Conservation (phyloP, 1,140 invertebrate genomes). For the Delia radicum region DNA sequence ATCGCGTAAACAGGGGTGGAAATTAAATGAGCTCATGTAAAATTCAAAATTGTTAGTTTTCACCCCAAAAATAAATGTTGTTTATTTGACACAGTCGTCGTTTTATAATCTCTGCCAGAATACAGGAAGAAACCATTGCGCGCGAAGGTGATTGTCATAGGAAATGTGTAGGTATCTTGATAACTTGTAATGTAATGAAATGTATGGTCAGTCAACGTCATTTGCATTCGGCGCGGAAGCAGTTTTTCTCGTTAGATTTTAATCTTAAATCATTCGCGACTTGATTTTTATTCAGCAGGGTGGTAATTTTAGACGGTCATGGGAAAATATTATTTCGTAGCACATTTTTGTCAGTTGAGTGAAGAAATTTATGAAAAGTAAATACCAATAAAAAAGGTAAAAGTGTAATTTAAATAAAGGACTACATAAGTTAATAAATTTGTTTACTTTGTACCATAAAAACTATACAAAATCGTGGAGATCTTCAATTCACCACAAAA, state of each 20-base stretch:
- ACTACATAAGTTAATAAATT: no score
- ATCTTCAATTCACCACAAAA: no score
- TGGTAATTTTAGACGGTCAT: background rate
- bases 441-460: no score
- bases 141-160: background rate
- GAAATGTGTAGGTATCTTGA: background rate
- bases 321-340: background rate
- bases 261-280: background rate
- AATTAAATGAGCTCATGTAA: background rate
- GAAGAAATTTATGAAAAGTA: background rate
- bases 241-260: background rate
- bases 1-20: background rate
- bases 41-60: slow-evolving; percentile 2
- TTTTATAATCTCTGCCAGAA: no score
- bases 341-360: background rate
- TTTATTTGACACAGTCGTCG: no score
- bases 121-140: background rate
- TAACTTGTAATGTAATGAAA: background rate
- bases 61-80: background rate
- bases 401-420: no score
- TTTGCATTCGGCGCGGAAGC: background rate
- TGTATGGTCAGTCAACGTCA: background rate
- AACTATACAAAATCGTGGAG: no score
- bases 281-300: background rate
- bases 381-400: background rate